Evolutionary conservation across 2,888 invertebrate species (phyloP).

Genomic region (Xestia sexstrigata): DNA sequence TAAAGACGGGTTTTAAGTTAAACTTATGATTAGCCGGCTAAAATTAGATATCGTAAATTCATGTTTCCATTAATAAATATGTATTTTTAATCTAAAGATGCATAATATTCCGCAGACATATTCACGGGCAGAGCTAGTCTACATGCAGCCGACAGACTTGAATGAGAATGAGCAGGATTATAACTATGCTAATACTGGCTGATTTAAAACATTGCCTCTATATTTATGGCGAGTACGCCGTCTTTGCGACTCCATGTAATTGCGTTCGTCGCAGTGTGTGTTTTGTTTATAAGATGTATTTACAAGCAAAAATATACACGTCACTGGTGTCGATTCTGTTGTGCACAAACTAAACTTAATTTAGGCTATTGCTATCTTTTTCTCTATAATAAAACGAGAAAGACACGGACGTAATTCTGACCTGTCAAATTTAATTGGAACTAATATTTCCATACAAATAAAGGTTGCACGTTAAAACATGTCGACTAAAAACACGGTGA

Average conservation of each 20-base stretch:
- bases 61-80: neutral
- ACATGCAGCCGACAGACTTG: neutral
- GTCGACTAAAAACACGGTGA: too few species aligned
- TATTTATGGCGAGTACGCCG: slow-evolving; percentile 21
- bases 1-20: neutral
- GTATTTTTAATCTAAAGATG: neutral
- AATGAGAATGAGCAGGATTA: slow-evolving; percentile 31
- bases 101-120: neutral
- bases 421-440: too few species aligned
- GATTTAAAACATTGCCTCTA: slow-evolving; percentile 31
- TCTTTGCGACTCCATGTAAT: neutral
- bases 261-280: neutral
- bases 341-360: too few species aligned
- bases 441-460: too few species aligned
- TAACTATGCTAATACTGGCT: slow-evolving; percentile 33
- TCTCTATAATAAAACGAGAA: too few species aligned
- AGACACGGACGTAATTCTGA: too few species aligned
- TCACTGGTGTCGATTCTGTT: too few species aligned
- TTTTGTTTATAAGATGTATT: slow-evolving; percentile 13
- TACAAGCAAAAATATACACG: too few species aligned
- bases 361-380: too few species aligned
- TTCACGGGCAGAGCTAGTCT: neutral
- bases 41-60: neutral
- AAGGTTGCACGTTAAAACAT: too few species aligned
- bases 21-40: neutral